Evolutionary conservation across 2,797 vertebrate genomes (phyloP), one percentile per base, ranked within the genome.

Genomic region (Aldrovandia affinis): DNA sequence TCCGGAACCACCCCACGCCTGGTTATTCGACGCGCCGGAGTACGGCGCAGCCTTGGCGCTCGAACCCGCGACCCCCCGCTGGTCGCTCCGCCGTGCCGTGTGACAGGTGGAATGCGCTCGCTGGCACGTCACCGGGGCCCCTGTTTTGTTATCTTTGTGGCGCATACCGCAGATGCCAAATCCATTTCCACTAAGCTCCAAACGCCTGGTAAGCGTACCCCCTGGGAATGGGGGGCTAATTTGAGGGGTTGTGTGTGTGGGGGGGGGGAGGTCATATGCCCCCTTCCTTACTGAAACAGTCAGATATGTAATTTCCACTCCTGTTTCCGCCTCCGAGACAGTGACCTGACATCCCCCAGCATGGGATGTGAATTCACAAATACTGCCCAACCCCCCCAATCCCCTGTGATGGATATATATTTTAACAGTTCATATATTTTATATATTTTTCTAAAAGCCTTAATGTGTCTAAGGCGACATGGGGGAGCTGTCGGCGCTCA

Each of bases 141-240:
- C 87, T 89, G 86, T 88, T 85, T 88, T 85, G 91, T 93, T 94
- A 94, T 94, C 94, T 92, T 90, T 91, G 93, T 92, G 90, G 89
- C 91, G 92, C 94, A 94, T 93, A 89, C 92, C 91, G 91, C 91
- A 93, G 91, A 91, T 89, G 90, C 90, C 88, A 92, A 93, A 93
- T 93, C 92, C 92, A 88, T 88, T 83, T 87, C 80, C 52, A 50
- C 88, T 93, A 92, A 94, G 91, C 91, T 92, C 90, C 20, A 44
- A 30, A 83, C 70, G 61, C 78, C 80, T 73, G 63, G 70, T 75
- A 75, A 75, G 70, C 70, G 3, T 28, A 42, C 70, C 83, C 83
- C 78, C 78, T 80, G 63, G 83, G 78, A 78, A 30, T 20, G 14
- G 63, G 78, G 47, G 61, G 44, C 18, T 50, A 12, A 14, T 14